These are phyloP conservation scores for Himalopsyche kuldschensis DNA, from an alignment of 2,888 invertebrate species.

Conservation along the genomic window DNA sequence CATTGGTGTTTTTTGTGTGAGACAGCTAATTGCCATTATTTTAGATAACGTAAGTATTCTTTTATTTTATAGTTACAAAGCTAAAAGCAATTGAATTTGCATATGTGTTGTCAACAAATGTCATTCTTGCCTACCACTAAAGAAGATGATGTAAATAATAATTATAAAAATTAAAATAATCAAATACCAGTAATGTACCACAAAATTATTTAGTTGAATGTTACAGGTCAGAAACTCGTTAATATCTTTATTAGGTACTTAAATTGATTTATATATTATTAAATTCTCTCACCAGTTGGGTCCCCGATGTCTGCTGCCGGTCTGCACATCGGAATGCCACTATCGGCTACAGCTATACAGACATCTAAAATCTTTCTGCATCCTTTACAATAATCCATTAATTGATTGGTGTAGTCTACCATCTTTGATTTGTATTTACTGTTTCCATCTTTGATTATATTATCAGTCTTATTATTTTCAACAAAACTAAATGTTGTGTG, in stretches of 20 bases:
- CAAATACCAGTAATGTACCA: too few species aligned
- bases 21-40: too few species aligned
- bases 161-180: too few species aligned
- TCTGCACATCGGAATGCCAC: conserved; percentile 62
- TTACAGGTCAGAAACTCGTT: too few species aligned
- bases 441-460: not conserved
- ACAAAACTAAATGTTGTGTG: not conserved
- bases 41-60: too few species aligned
- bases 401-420: conserved; percentile 21
- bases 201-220: too few species aligned
- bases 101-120: too few species aligned
- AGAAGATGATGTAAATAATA: too few species aligned
- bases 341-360: conserved; percentile 65
- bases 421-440: not conserved
- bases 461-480: conserved; percentile 34
- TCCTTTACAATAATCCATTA: conserved; percentile 51
- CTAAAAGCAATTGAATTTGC: too few species aligned
- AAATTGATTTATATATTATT: not conserved
- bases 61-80: too few species aligned
- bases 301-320: conserved; percentile 57
- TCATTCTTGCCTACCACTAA: too few species aligned
- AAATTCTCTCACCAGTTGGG: conserved; percentile 57
- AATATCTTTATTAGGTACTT: not conserved
- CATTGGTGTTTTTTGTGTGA: not conserved
- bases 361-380: conserved; percentile 60